Evolutionary conservation across 2,888 invertebrate genomes (phyloP).

Genomic region (Clistopyga incitator): DNA sequence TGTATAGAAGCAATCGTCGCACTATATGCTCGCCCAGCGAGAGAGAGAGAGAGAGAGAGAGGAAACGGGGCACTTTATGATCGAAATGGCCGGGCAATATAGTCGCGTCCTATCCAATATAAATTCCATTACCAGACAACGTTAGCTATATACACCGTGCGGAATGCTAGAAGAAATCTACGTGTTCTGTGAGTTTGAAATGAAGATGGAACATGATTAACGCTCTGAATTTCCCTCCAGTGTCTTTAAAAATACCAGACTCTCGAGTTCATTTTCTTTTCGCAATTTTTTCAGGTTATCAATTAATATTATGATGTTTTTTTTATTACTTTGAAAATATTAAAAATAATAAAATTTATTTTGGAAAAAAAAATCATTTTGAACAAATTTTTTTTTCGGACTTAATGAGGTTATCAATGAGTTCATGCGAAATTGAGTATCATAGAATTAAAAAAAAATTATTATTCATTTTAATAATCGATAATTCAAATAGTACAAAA

Average conservation of each 20-base stretch:
- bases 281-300: no score
- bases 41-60: no score
- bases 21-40: conserved; percentile 29
- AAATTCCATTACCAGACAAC: conserved; percentile 57
- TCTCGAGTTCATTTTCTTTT: neutral
- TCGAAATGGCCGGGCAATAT: conserved; percentile 51
- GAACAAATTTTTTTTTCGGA: no score
- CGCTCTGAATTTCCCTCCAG: conserved; percentile 29
- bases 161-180: conserved; percentile 22
- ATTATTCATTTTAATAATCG: neutral
- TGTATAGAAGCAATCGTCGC: conserved; percentile 48
- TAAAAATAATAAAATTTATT: no score
- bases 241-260: neutral
- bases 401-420: no score
- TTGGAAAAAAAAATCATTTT: no score
- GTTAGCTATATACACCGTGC: conserved; percentile 15
- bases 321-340: neutral
- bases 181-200: conserved; percentile 34
- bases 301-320: no score
- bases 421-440: no score
- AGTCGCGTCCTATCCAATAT: conserved; percentile 54
- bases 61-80: conserved; percentile 59
- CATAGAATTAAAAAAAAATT: no score
- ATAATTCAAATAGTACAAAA: neutral
- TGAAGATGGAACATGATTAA: conserved; percentile 45